Evolutionary conservation across 2,797 vertebrate species (phyloP), one percentile per base, ranked within the genome.

Genomic region (Carduelis carduelis): DNA sequence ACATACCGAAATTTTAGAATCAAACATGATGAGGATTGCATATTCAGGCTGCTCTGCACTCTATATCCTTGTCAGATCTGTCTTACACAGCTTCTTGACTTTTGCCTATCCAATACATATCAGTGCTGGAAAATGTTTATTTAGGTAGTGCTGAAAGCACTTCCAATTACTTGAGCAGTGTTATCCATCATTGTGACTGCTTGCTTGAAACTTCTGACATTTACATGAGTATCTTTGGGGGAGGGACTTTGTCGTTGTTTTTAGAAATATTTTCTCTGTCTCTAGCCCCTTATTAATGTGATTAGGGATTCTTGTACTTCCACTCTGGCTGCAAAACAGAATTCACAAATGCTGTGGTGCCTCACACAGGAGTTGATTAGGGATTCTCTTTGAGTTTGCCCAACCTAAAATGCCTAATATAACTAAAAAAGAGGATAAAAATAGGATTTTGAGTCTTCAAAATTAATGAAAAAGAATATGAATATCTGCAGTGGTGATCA

Each of bases 231-330:
- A 39, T 83, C 9, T 27, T 75, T 55, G 15, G 2, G 8, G 18
- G 22, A n/a, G 8, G 16, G 28, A 52, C 20, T 64, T 83, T 41
- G 27, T 34, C 71, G 30, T 49, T 76, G 6, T 16, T 65, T 75
- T 89, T 35, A 78, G 30, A 90, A 75, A 77, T 78, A 66, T 56
- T 82, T 92, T 79, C 15, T 27, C 59, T 85, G 19, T 86, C 53
- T 76, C 63, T 83, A 76, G 34, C 43, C 78, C 28, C 28, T 95
- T 66, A 84, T 96, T 94, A 92, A 83, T 18, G 39, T 92, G 59
- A 56, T 96, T 85, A 81, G 90, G 39, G 64, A 87, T 87, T 77
- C 43, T 81, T 61, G 53, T 26, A 26, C n/a, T 70, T 87, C 44
- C 86, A 6, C 27, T 81, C 35, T 64, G 89, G 26, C 74, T 83